Evolutionary conservation across 2,888 invertebrate genomes (phyloP), one percentile per base, ranked within the genome.

Genomic region (Arrhopalites spinosus): DNA sequence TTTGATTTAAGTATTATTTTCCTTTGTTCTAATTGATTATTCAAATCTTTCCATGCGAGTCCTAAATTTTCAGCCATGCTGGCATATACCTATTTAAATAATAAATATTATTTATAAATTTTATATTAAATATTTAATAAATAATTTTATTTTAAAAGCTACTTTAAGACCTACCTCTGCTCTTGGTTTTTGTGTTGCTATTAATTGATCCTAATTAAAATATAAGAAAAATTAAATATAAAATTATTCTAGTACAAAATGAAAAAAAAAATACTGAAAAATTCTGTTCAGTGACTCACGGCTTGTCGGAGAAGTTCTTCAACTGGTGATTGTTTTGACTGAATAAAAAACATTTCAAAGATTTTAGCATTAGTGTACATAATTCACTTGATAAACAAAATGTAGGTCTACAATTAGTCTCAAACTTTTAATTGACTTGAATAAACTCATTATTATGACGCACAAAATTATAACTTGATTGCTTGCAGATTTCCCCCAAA

Each of bases 281-380:
- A n/a, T n/a, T n/a, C n/a, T n/a, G n/a, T n/a, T n/a, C n/a, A n/a
- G n/a, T n/a, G n/a, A n/a, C n/a, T n/a, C n/a, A n/a, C 95, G n/a
- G 95, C 94, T 86, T 93, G 92, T 72, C 91, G 89, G 77, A 94
- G 89, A 77, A 95, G 89, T 86, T 94, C 94, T 84, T 93, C 93
- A 83, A 95, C 93, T 73, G 95, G 94, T 84, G 92, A 93, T 85
- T 94, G 93, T 86, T 95, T 93, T 84, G 90, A 91, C 93, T 94
- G 85, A 2, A 45, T 1, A 36, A 66, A 64, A 59, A n/a, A 53
- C 53, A 53, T 13, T 7, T 50, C 29, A 50, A 25, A 17, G 45
- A 43, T 15, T 45, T 7, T 20, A 61, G 29, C 20, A 8, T 36
- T 20, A 13, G 29, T 29, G n/a, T n/a, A n/a, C n/a, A n/a, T n/a